phyloP scores from a whole-genome alignment of 2,797 vertebrate genomes.

The Sebastes nivosus region DNA sequence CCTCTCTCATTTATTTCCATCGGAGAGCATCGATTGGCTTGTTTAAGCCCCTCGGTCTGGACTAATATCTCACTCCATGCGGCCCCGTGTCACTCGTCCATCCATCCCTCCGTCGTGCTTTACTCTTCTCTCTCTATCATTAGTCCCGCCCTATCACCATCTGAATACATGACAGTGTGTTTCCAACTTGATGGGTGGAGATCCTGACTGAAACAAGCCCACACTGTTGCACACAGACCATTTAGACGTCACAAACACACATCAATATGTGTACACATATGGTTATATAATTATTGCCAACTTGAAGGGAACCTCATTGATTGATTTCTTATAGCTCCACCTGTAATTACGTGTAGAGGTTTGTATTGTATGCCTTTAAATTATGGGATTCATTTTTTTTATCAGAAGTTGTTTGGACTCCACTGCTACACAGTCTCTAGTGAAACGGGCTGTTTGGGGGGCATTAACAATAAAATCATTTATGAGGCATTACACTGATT shows the following conservation, averaged over 20 bases:
- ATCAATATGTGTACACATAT: background rate
- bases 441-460: background rate
- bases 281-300: background rate
- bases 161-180: conserved; percentile 41
- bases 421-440: background rate
- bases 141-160: conserved; percentile 38
- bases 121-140: conserved; percentile 49
- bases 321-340: background rate
- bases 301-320: background rate
- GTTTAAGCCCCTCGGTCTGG: conserved; percentile 56
- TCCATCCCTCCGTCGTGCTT: conserved; percentile 34
- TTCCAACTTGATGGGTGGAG: conserved; percentile 25
- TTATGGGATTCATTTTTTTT: background rate
- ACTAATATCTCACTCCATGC: conserved; percentile 71
- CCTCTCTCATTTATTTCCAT: conserved; percentile 76
- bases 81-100: conserved; percentile 27
- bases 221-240: conserved; percentile 33
- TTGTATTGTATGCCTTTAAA: background rate
- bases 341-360: background rate
- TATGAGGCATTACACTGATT: conserved; percentile 26
- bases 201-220: conserved; percentile 26
- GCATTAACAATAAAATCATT: conserved; percentile 13
- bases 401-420: background rate
- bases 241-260: background rate
- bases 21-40: conserved; percentile 72